phyloP scores from a whole-genome alignment of 2,113 vertebrate genomes.

The Xiphorhynchus elegans region DNA sequence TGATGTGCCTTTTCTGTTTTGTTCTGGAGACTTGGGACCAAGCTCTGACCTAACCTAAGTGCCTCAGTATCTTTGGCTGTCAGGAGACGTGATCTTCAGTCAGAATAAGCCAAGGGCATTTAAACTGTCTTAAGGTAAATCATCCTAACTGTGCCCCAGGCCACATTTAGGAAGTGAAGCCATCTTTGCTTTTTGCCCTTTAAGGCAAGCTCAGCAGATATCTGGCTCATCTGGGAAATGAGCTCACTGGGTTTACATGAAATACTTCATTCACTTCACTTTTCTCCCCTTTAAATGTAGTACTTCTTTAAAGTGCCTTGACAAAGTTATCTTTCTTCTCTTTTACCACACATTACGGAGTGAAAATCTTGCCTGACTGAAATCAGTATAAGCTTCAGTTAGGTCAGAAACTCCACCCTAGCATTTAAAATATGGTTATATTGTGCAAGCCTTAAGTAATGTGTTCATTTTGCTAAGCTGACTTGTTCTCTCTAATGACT shows the following conservation, averaged over 20 bases:
- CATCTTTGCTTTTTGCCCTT: conserved; percentile 36
- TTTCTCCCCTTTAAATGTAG: not conserved
- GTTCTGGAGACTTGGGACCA: not conserved
- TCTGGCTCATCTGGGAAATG: conserved; percentile 38
- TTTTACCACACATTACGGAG: not conserved
- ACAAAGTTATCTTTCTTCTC: not conserved
- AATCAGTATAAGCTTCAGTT: not conserved
- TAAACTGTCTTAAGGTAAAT: conserved; percentile 45
- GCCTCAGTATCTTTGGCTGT: not conserved
- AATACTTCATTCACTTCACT: conserved; percentile 25
- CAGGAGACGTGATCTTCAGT: not conserved
- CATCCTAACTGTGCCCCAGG: conserved; percentile 37
- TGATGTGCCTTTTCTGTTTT: not conserved
- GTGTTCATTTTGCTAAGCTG: not conserved
- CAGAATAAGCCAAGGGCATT: conserved; percentile 12
- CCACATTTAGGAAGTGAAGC: conserved; percentile 39
- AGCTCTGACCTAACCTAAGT: not conserved
- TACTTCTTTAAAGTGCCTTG: not conserved
- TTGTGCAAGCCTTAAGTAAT: not conserved
- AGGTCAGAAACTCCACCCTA: conserved; percentile 1
- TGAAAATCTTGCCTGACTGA: not conserved
- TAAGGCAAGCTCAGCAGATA: conserved; percentile 36
- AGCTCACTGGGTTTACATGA: conserved; percentile 35
- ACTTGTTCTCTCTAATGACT: not conserved
- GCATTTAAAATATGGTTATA: not conserved